Conservation (phyloP, 2,113 vertebrate species). For the Engystomops pustulosus region DNA sequence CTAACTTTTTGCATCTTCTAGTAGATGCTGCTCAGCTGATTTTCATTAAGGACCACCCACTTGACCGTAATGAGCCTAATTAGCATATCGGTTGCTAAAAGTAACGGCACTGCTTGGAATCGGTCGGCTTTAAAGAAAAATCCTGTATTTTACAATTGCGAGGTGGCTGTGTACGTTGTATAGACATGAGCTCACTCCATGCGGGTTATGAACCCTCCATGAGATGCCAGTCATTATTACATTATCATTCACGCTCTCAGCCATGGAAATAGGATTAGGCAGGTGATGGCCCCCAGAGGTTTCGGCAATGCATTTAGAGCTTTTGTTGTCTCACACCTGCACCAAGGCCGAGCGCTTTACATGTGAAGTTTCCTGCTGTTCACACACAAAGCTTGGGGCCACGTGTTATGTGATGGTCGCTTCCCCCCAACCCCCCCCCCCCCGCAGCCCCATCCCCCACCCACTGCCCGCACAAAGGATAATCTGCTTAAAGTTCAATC, state of each 20-base stretch:
- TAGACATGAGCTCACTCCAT: neutral
- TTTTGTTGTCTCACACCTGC: constrained; percentile 31
- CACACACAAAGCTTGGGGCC: constrained; percentile 7
- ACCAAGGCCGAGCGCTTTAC: neutral
- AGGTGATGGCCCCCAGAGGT: constrained; percentile 1
- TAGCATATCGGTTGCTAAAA: no score
- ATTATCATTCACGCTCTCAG: neutral
- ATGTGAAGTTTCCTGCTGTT: constrained; percentile 15
- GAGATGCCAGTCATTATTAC: constrained; percentile 16
- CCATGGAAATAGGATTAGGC: constrained; percentile 9
- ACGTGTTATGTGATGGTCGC: constrained; percentile 8
- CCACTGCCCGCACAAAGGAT: neutral
- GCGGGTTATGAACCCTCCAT: neutral
- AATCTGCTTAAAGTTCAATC: constrained; percentile 31
- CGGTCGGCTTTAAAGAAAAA: no score
- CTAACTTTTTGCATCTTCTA: no score
- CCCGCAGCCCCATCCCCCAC: neutral
- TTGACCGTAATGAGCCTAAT: no score
- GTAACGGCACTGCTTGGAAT: no score
- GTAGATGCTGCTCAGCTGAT: no score
- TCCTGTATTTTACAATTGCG: no score
- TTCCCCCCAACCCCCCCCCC: neutral
- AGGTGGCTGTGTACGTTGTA: no score
- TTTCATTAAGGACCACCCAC: no score
- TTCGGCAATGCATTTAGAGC: neutral